These are phyloP conservation scores for Drosophila acutilabella DNA, from an alignment of 2,888 invertebrate species.

Conservation along the genomic window DNA sequence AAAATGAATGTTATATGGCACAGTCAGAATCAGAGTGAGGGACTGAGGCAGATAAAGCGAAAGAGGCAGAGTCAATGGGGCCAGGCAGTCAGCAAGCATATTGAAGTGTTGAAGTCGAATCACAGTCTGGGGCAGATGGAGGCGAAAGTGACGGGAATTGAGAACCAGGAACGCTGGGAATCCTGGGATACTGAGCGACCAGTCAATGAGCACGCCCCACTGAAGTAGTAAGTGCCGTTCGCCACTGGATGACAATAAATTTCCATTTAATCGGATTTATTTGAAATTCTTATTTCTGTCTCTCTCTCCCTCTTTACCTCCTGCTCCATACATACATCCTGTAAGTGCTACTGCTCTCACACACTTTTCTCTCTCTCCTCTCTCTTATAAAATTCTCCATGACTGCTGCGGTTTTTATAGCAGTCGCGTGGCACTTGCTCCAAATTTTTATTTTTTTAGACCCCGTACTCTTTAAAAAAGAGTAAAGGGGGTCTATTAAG, in stretches of 20 bases:
- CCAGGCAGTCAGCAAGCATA: constrained; percentile 66
- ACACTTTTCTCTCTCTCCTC: constrained; percentile 7
- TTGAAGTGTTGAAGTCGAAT: constrained; percentile 78
- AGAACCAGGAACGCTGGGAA: constrained; percentile 24
- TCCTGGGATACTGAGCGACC: constrained; percentile 40
- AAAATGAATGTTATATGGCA: constrained; percentile 76
- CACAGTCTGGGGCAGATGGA: constrained; percentile 26
- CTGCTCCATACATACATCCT: constrained; percentile 5
- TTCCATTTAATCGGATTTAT: constrained; percentile 83
- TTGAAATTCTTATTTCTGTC: constrained; percentile 80
- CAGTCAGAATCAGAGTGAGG: constrained; percentile 4
- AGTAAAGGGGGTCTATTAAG: too few relatives aligned
- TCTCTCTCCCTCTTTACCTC: constrained; percentile 6
- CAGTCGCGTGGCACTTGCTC: constrained; percentile 66
- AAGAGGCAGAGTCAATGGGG: constrained; percentile 13
- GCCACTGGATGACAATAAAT: constrained; percentile 81
- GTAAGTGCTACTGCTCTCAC: constrained; percentile 35
- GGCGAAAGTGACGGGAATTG: constrained; percentile 20
- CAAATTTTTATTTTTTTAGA: constrained; percentile 43
- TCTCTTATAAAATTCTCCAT: constrained; percentile 22
- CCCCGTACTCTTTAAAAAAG: too few relatives aligned
- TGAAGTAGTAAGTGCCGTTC: constrained; percentile 81
- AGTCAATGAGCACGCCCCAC: constrained; percentile 76
- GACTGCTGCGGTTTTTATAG: constrained; percentile 62
- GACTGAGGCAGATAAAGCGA: not conserved